phyloP scores from a whole-genome alignment of 2,113 vertebrate species.

The Pseudorasbora parva region DNA sequence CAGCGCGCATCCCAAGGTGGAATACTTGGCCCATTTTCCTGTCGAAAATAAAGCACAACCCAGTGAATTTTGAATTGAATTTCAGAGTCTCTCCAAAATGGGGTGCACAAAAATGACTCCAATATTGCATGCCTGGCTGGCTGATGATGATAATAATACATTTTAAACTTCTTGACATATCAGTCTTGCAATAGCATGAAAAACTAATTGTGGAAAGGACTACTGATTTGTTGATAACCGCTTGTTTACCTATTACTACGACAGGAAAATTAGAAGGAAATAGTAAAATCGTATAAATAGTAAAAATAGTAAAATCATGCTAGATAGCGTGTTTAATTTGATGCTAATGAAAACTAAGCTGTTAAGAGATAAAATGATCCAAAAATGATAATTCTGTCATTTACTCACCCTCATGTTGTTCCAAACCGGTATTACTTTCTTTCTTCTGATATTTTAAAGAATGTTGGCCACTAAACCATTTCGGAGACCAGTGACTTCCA shows the following conservation, averaged over 20 bases:
- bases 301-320: no score
- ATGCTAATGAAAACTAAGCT: background rate
- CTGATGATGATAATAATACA: slow-evolving; percentile 14
- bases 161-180: background rate
- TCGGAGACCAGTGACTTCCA: background rate
- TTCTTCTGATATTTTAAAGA: background rate
- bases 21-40: background rate
- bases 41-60: slow-evolving; percentile 5
- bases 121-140: slow-evolving; percentile 24
- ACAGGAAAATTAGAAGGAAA: background rate
- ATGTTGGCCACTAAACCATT: background rate
- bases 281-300: no score
- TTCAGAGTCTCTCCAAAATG: background rate
- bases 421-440: background rate
- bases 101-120: background rate
- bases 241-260: background rate
- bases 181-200: background rate
- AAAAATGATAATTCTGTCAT: background rate
- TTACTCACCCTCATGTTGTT: background rate
- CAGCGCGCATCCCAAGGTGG: background rate
- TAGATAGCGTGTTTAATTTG: background rate
- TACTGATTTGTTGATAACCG: background rate
- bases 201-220: background rate
- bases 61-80: slow-evolving; percentile 10
- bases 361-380: background rate